phyloP scores from a whole-genome alignment of 1,140 invertebrate species.

The Monomorium pharaonis region DNA sequence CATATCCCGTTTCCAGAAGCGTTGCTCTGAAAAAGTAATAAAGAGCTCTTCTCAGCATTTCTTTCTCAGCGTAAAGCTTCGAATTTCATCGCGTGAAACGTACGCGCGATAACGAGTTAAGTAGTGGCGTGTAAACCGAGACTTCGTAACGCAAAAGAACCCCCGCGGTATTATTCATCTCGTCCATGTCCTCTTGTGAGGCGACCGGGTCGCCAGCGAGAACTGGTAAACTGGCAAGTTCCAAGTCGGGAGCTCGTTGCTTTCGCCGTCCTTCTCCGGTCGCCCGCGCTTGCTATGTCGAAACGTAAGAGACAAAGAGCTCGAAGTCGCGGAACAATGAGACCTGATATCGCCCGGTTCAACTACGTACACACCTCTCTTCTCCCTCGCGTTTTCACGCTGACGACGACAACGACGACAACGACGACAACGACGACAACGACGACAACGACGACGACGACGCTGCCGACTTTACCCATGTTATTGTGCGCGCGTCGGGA shows the following conservation, averaged over 20 bases:
- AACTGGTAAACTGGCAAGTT: constrained; percentile 39
- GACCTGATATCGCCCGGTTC: constrained; percentile 62
- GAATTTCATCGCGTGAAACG: constrained; percentile 4
- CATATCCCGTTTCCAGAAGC: constrained; percentile 4
- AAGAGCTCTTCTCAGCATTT: background rate
- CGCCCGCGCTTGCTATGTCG: constrained; percentile 53
- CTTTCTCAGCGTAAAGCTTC: background rate
- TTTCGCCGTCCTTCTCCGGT: constrained; percentile 18
- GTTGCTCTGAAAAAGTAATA: background rate
- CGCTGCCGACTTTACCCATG: background rate
- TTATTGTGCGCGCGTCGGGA: constrained; percentile 24
- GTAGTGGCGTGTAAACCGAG: constrained; percentile 18
- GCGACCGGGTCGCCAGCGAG: constrained; percentile 1
- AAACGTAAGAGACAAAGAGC: constrained; percentile 70
- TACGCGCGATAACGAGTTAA: constrained; percentile 13
- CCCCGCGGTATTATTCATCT: constrained; percentile 13
- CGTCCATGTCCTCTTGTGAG: constrained; percentile 17
- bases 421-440: background rate
- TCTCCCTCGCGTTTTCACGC: constrained; percentile 1
- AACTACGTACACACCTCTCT: background rate
- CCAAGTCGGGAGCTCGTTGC: constrained; percentile 19
- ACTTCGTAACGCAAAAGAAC: constrained; percentile 16
- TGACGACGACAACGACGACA: background rate
- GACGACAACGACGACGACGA: background rate
- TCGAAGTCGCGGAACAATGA: constrained; percentile 68